These are phyloP conservation scores for Aproaerema taeniolella DNA, from an alignment of 2,888 invertebrate species.

Conservation along the genomic window DNA sequence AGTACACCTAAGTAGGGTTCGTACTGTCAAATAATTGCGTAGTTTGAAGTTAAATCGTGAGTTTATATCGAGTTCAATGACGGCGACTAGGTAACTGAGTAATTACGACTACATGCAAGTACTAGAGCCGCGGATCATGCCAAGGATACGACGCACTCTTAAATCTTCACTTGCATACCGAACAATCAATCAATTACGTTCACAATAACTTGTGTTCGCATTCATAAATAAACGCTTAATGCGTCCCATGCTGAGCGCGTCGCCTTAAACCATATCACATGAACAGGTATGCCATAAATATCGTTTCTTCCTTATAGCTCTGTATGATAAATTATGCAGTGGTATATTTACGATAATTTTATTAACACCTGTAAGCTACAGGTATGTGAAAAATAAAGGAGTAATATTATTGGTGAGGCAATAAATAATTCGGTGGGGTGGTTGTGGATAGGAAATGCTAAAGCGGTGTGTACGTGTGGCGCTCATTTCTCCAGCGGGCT, in stretches of 20 bases:
- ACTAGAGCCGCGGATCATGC: constrained; percentile 1
- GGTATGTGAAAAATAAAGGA: too few species aligned
- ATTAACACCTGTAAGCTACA: constrained; percentile 1
- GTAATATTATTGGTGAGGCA: too few species aligned
- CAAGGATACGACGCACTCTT: constrained; percentile 4
- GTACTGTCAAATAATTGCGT: too few species aligned
- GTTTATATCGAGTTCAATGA: constrained; percentile 40
- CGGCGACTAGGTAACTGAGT: constrained; percentile 23
- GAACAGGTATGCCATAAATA: too few species aligned
- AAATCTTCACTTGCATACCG: background rate
- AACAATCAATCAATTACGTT: background rate
- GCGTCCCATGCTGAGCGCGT: too few species aligned
- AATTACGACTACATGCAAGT: constrained; percentile 2
- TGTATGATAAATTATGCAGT: background rate
- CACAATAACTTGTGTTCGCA: too few species aligned
- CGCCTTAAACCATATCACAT: too few species aligned
- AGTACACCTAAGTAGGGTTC: too few species aligned
- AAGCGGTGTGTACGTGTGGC: constrained; percentile 50
- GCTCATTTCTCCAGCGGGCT: constrained; percentile 66
- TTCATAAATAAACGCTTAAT: too few species aligned
- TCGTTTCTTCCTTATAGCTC: background rate
- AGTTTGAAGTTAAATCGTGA: too few species aligned
- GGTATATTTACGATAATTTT: constrained; percentile 5
- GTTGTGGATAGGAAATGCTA: constrained; percentile 16
- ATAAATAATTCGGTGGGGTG: too few species aligned